Evolutionary conservation across 2,797 vertebrate genomes (phyloP), one percentile per base, ranked within the genome.

Genomic region (Cheracebus regulus): DNA sequence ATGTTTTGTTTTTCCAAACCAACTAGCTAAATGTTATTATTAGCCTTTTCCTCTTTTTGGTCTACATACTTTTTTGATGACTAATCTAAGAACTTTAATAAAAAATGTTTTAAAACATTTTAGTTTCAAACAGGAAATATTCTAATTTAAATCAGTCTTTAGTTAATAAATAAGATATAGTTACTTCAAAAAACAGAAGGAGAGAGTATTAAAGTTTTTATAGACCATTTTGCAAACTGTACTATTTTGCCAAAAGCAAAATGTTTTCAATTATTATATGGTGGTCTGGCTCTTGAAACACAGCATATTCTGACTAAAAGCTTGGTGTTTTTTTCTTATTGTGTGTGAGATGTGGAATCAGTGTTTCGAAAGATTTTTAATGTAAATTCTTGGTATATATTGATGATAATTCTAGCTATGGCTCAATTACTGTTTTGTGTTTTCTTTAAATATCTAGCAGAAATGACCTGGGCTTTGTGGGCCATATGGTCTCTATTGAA

Each of bases 251-350:
- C 57, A 82, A 96, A 97, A 94, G 39, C 61, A 19, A 94, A 80
- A 44, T 97, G 94, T 97, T 98, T 98, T 95, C 78, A 97, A 46
- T 98, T 98, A 96, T 52, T 97, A 26, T 90, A 0, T 24, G 78
- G 11, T 83, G 73, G 41, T 89, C 86, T 85, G 64, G 81, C 76
- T 97, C 96, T 82, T 98, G 96, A 98, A 76, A 79, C 0, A 0
- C 44, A 97, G 28, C 88, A 95, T 95, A 80, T 73, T 92, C 87
- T 96, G 55, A 55, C 52, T 97, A 96, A 96, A 80, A 33, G 2
- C 8, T 76, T 78, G 64, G 15, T 67, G 7, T 55, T 30, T 72
- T 90, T n/a, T 97, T 92, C 80, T 86, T 96, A 97, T 85, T 95
- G 6, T 76, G 28, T 97, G 33, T 95, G 97, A 94, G 61, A 96